These are phyloP conservation scores for Chironomus tentans DNA, from an alignment of 2,888 invertebrate genomes.

Conservation along the genomic window DNA sequence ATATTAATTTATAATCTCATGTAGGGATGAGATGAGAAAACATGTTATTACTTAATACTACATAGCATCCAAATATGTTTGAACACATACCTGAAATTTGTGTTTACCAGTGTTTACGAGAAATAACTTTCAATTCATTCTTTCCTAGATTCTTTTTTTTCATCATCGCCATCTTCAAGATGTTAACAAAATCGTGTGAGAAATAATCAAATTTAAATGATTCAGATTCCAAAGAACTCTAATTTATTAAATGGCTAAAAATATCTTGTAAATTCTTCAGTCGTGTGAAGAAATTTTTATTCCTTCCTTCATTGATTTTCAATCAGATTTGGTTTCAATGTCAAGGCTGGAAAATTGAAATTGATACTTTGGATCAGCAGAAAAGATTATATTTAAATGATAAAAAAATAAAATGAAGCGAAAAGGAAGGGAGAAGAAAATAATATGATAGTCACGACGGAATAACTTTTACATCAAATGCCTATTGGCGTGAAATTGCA, in stretches of 20 bases:
- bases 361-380: not conserved
- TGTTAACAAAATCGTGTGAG: too few species aligned
- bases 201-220: not conserved
- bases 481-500: not conserved
- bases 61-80: too few species aligned
- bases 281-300: not conserved
- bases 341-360: not conserved
- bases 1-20: too few species aligned
- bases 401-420: not conserved
- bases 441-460: not conserved
- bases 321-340: not conserved
- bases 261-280: too few species aligned
- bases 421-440: not conserved
- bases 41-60: too few species aligned
- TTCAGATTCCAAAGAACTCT: not conserved
- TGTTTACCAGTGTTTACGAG: too few species aligned
- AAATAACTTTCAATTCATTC: too few species aligned
- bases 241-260: too few species aligned
- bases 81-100: too few species aligned
- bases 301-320: not conserved
- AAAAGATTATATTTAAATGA: not conserved
- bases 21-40: too few species aligned
- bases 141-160: too few species aligned
- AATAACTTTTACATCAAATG: not conserved
- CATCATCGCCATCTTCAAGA: too few species aligned